Evolutionary conservation across 1,140 invertebrate species (phyloP), one percentile per base, ranked within the genome.

Genomic region (Eumeta japonica): DNA sequence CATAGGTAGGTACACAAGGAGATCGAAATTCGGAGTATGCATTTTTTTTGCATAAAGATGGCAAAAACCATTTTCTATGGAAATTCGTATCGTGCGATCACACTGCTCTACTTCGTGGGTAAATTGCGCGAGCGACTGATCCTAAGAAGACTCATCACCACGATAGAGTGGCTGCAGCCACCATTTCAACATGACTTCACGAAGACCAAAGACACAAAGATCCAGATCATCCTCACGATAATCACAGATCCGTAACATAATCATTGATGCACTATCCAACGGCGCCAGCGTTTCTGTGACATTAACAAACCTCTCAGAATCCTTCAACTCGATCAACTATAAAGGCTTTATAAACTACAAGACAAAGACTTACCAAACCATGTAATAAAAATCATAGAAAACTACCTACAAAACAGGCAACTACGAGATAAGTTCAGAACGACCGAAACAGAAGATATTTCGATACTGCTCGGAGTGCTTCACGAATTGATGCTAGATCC

Each of bases 361-460:
- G 19, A 39, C 10, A 10, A 20, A 7, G 30, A 39, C 17, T 15
- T 15, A 3, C 24, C 29, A 2, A 41, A 41, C 11, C 34, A 41
- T 29, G n/a, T 41, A 2, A 35, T 35, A 5, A 41, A 41, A 30
- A 41, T 35, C 11, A 41, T 41, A 2, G 39, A 41, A 18, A 41
- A 41, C 32, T 41, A 41, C 16, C 39, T 41, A 1, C 15, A 17
- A 17, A 24, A 14, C 9, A 34, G 39, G 29, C 16, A 1, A 9
- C 3, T 35, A 2, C 17, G 11, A 17, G 39, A 32, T 12, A 41
- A 24, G 19, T 41, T 41, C 11, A 34, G 39, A 28, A 41, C 31
- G 2, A 41, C 31, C 2, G n/a, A 2, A 16, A 24, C 18, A 3
- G 18, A 16, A 19, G 20, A 17, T 3, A 28, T 18, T 27, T 11